Base-by-base conservation (phyloP, 2,888 invertebrate species). In the Muschampia plurimacula region DNA sequence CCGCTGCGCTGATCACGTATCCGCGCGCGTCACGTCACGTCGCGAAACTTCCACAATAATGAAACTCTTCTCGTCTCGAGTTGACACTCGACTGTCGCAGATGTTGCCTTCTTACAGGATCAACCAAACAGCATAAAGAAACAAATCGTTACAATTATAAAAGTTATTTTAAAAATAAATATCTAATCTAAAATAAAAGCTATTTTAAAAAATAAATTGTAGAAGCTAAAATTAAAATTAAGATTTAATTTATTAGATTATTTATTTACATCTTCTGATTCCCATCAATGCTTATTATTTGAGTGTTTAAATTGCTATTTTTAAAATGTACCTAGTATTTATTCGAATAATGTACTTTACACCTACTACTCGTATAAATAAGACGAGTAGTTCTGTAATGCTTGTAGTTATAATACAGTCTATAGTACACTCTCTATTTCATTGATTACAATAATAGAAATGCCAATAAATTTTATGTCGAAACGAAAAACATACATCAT, bases 401-500 rank as follows among this genome's bases (percentile, higher is more conserved):
- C 6, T 39, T 39, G 39, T 39, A 9, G 9, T 41, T 41, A 41
- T 41, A 41, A 41, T 41, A 41, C 7, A 41, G 6, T 41, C 41
- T 49, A 49, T 49, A 12, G 3, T 49, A 49, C 49, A 49, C 6
- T 49, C 49, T 5, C 4, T 5, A 22, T 22, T n/a, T 6, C 49
- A 49, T 49, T 49, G 49, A 49, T 49, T n/a, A 49, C 22, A 74
- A 68, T 77, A 81, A 59, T 15, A 13, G 15, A 15, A 73, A 81
- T 78, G 76, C 78, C 85, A 79, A 90, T 90, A 89, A 88, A 87
- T 89, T 86, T 77, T 79, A 86, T 86, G 87, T 90, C 89, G 89
- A 89, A 88, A 87, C 85, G 86, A 88, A 90, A 91, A 88, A 89
- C 90, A 93, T 93, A 90, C 87, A 92, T 93, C 93, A 92, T 89